phyloP scores from a whole-genome alignment of 2,797 vertebrate species.

The Sebastes itinus region DNA sequence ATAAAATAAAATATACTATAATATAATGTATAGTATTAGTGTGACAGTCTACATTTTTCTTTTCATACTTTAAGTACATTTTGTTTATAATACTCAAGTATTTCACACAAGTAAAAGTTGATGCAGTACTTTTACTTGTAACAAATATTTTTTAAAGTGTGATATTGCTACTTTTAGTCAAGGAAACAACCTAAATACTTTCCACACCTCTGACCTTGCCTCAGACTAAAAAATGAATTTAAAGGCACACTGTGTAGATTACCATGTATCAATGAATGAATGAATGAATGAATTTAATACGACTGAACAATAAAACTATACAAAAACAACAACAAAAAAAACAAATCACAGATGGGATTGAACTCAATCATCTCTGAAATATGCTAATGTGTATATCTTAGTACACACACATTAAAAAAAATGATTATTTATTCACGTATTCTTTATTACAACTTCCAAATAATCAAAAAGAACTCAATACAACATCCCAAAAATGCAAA shows the following conservation, averaged over 20 bases:
- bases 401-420: background rate
- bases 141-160: background rate
- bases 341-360: background rate
- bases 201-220: background rate
- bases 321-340: background rate
- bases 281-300: background rate
- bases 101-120: background rate
- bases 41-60: too few species aligned
- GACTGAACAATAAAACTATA: too few species aligned
- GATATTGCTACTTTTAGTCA: background rate
- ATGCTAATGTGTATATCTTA: too few species aligned
- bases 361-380: background rate
- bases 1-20: too few species aligned
- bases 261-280: background rate
- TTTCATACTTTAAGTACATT: too few species aligned
- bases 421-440: background rate
- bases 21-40: too few species aligned
- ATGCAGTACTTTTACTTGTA: background rate
- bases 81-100: background rate
- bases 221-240: background rate
- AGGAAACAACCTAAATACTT: background rate
- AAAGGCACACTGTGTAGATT: too few species aligned
- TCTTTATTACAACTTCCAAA: background rate
- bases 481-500: background rate
- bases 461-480: background rate